Base-by-base conservation (phyloP, 1,140 invertebrate genomes). In the Pollicipes pollicipes region DNA sequence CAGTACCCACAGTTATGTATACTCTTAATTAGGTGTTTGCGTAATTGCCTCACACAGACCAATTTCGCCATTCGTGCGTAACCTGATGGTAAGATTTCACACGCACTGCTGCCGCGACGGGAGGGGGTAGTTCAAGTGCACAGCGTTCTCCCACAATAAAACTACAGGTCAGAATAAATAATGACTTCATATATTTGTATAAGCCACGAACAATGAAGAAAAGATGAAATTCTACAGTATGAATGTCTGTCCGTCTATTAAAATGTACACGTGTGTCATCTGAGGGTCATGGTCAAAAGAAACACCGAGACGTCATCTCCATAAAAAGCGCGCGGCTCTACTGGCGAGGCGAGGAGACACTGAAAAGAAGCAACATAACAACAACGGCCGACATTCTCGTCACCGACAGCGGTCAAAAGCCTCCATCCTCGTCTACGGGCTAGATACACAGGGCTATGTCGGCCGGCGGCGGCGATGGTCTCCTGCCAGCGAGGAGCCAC, bases 161-260 rank as follows among this genome's bases (percentile, higher is more conserved):
- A 58, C 45, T 10, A 21, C 45, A 6, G 24, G 45, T 58, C 45
- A 58, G 45, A 58, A 58, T 58, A 58, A 58, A 58, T 58, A 58
- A 58, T 58, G 45, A 58, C 45, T 58, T 58, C 45, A 58, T 58
- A 58, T 58, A 58, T 58, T 58, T 58, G 45, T 58, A 58, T 58
- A 58, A 58, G 45, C 45, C 45, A 58, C 45, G 45, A 58, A 58
- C 45, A 58, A 58, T 58, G 45, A 58, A 58, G 45, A 24, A 58
- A 58, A 58, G 45, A 58, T 58, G 45, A 58, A 58, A 58, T 58
- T 58, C 45, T 58, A 58, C 45, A 58, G 45, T 58, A 58, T 58
- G 45, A 58, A 58, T 21, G 45, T 58, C 45, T 6, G n/a, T 21
- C 45, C 45, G 45, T 58, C 45, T 58, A 58, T 58, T 58, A 58